A percentile compares a stretch with the other conserved stretches of the same genome.
Evolutionary conservation across 2,888 invertebrate genomes (phyloP).

Genomic region (Seira ritae): DNA sequence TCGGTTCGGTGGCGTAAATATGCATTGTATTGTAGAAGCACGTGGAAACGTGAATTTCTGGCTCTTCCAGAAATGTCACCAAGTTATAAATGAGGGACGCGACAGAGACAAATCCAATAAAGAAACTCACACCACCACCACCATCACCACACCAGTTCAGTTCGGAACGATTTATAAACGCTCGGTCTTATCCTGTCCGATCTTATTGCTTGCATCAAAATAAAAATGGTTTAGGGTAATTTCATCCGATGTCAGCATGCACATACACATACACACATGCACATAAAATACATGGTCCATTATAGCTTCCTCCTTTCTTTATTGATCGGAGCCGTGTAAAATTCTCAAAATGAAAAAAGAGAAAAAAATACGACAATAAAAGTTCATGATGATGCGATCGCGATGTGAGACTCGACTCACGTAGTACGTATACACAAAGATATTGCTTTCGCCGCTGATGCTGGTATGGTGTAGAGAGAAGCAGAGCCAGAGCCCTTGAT

Average conservation of each 20-base stretch:
- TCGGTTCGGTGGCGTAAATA: background rate
- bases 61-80: conserved; percentile 60
- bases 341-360: background rate
- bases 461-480: too few species aligned
- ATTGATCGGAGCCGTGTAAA: background rate
- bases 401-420: too few species aligned
- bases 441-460: too few species aligned
- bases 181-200: conserved; percentile 65
- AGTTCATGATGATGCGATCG: background rate
- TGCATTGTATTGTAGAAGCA: too few species aligned
- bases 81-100: conserved; percentile 62
- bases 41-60: background rate
- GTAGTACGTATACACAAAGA: too few species aligned
- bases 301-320: background rate
- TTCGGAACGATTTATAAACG: conserved; percentile 65
- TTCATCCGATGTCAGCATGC: conserved; percentile 57
- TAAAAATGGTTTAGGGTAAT: conserved; percentile 65
- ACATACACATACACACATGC: background rate
- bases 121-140: conserved; percentile 59
- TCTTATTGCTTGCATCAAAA: conserved; percentile 66
- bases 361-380: conserved; percentile 4
- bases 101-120: conserved; percentile 65
- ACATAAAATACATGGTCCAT: background rate
- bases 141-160: too few species aligned
- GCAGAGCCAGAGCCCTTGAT: too few species aligned